These are phyloP conservation scores for Valencia hispanica DNA, from an alignment of 2,797 vertebrate species.

Conservation along the genomic window DNA sequence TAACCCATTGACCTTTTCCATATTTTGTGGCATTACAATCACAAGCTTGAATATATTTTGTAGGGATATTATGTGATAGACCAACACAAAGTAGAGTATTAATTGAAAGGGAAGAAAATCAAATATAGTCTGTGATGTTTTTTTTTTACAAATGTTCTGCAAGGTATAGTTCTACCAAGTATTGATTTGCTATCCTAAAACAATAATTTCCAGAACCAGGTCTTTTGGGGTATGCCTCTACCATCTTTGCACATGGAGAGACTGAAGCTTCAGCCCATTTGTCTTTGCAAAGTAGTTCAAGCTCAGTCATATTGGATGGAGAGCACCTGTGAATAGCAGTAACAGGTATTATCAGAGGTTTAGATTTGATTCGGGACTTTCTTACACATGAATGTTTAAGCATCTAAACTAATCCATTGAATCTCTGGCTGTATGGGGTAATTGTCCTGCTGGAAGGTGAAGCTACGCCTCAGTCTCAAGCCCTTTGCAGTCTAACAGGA, in stretches of 20 bases:
- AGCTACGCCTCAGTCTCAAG: background rate
- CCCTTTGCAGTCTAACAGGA: background rate
- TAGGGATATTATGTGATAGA: background rate
- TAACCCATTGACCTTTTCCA: background rate
- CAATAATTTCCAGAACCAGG: background rate
- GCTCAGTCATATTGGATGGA: background rate
- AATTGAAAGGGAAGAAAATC: background rate
- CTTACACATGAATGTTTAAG: background rate
- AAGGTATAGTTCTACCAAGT: background rate
- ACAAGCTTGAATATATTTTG: background rate
- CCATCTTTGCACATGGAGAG: too few species aligned
- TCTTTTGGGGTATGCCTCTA: too few species aligned
- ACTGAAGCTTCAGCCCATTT: too few species aligned
- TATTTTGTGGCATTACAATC: background rate
- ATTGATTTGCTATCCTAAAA: background rate
- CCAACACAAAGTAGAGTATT: background rate
- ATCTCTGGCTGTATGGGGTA: background rate
- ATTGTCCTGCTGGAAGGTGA: background rate
- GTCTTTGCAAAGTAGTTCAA: too few species aligned
- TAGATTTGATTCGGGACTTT: background rate
- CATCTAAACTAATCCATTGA: background rate
- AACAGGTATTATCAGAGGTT: background rate
- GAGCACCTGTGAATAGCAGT: background rate
- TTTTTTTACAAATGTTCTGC: background rate
- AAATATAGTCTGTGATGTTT: background rate